Percentiles rank a stretch among this genome's conserved stretches.
Evolutionary conservation across 2,797 vertebrate genomes (phyloP).

Genomic region (Lindbergichthys nudifrons): DNA sequence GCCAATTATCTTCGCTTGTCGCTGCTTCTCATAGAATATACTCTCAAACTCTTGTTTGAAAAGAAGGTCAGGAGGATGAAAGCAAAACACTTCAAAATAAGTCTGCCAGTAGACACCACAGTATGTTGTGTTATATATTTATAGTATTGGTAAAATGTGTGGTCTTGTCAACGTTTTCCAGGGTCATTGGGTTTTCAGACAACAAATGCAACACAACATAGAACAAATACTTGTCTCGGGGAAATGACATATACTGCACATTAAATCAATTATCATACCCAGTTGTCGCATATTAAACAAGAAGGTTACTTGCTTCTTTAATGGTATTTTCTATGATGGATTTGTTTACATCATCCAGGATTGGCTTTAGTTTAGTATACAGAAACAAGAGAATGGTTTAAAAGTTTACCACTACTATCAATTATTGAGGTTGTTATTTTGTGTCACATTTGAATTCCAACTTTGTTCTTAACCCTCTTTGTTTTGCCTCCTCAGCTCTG

Average conservation of each 20-base stretch:
- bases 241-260: too few species aligned
- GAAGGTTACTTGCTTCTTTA: not conserved
- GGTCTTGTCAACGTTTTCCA: not conserved
- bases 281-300: not conserved
- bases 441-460: not conserved
- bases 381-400: not conserved
- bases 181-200: not conserved
- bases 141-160: not conserved
- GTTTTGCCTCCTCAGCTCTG: conserved; percentile 87
- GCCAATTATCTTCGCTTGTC: not conserved
- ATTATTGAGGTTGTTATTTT: not conserved
- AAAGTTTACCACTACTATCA: not conserved
- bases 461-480: conserved; percentile 9
- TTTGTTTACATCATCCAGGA: not conserved
- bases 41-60: not conserved
- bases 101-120: not conserved
- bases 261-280: not conserved
- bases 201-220: not conserved
- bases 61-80: conserved; percentile 34
- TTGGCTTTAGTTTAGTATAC: not conserved
- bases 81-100: conserved; percentile 14
- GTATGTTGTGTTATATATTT: conserved; percentile 11
- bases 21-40: not conserved
- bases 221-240: too few species aligned
- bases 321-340: not conserved